Conservation (phyloP, 2,113 vertebrate genomes). For the Dasypus novemcinctus region DNA sequence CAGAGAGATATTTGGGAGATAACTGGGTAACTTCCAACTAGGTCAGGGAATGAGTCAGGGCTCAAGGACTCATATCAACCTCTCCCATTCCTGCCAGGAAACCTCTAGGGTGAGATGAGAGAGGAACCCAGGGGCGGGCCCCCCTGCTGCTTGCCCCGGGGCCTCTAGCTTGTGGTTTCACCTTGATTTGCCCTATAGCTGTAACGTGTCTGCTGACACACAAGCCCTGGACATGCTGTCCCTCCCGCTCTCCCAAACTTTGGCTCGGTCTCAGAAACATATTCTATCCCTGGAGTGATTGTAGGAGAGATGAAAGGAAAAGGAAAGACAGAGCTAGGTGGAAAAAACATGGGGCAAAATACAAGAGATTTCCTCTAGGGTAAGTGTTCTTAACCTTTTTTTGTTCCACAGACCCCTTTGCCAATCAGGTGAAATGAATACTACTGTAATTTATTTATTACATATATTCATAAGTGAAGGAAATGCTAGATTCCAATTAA, state of each 20-base stretch:
- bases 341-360: not conserved
- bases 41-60: conserved; percentile 70
- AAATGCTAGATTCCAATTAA: too few species aligned
- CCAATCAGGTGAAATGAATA: too few species aligned
- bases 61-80: conserved; percentile 67
- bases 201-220: conserved; percentile 65
- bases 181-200: conserved; percentile 66
- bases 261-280: not conserved
- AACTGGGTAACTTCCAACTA: conserved; percentile 54
- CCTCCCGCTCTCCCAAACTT: conserved; percentile 30
- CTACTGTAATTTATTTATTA: too few species aligned
- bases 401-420: too few species aligned
- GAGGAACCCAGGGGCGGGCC: conserved; percentile 35
- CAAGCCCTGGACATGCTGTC: conserved; percentile 2
- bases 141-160: not conserved
- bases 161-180: conserved; percentile 63
- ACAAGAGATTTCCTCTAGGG: not conserved
- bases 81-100: conserved; percentile 67
- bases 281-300: not conserved
- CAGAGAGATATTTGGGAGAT: conserved; percentile 32
- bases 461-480: too few species aligned
- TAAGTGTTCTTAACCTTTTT: too few species aligned
- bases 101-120: conserved; percentile 51
- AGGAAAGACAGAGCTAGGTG: not conserved
- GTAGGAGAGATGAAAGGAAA: not conserved